Base-by-base conservation (phyloP, 2,888 invertebrate species). In the Dugesia japonica region DNA sequence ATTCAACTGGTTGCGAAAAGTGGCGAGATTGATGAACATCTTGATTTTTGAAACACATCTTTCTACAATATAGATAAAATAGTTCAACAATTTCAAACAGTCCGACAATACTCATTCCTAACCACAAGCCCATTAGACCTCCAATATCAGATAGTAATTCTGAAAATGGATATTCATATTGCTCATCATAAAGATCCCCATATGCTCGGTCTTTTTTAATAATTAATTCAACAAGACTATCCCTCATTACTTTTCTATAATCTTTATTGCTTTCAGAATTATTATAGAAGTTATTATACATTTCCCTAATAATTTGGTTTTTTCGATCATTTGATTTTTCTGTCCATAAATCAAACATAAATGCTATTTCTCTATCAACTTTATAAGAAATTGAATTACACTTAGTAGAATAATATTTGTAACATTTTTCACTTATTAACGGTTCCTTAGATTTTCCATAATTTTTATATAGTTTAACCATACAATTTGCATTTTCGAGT, bases 61-160 rank as follows among this genome's bases (percentile, higher is more conserved):
- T n/a, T n/a, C n/a, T n/a, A n/a, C n/a, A n/a, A n/a, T n/a, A n/a
- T n/a, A n/a, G n/a, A n/a, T n/a, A n/a, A n/a, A 72, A 13, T 7
- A 72, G 4, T 31, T 72, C 72, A 17, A 27, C 7, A 13, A 72
- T 23, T 23, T 72, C 72, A 23, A 72, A 72, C n/a, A 72, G 15
- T 7, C 72, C 28, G 4, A 72, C 28, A 27, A 72, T 26, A 72
- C 72, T 72, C 28, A 72, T 28, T 28, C 72, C 72, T 13, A 72
- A n/a, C 72, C 72, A 72, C 7, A 72, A 27, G 1, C 72, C 72
- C 28, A 72, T 31, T 13, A 72, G 13, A 7, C 72, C 72, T 13
- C 72, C 72, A 72, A 72, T 13, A 27, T 72, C 72, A 4, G 72
- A 72, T 31, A 72, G 13, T n/a, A 72, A 72, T 31, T 72, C 7